Percentiles rank a stretch among this genome's conserved stretches.
phyloP scores from a whole-genome alignment of 2,888 invertebrate genomes.

The Heliconius sara region DNA sequence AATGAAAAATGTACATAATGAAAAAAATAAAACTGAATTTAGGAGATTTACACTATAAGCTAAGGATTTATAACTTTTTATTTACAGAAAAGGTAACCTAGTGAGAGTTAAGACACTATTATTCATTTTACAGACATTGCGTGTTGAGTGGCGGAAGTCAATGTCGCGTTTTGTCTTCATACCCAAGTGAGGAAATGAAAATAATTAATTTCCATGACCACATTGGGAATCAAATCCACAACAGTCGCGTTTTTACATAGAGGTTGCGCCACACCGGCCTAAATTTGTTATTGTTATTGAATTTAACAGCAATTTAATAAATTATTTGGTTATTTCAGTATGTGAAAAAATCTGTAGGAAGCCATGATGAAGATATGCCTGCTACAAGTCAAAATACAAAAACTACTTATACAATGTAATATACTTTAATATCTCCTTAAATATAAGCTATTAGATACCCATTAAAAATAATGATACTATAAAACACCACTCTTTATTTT shows the following conservation, averaged over 20 bases:
- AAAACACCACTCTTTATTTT: slow-evolving; percentile 40
- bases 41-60: too few species aligned
- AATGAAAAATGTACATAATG: too few species aligned
- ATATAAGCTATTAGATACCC: slow-evolving; percentile 48
- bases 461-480: slow-evolving; percentile 44
- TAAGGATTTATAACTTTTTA: not conserved
- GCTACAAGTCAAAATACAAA: slow-evolving; percentile 78
- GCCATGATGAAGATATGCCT: slow-evolving; percentile 85
- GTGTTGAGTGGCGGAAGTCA: not conserved
- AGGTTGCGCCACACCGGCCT: not conserved
- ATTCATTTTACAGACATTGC: too few species aligned
- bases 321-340: slow-evolving; percentile 71
- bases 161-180: not conserved
- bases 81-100: not conserved
- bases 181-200: not conserved
- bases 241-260: not conserved
- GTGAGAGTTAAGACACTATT: not conserved
- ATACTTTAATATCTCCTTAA: slow-evolving; percentile 41
- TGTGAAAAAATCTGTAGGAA: slow-evolving; percentile 85
- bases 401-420: slow-evolving; percentile 77
- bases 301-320: not conserved
- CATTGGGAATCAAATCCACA: not conserved
- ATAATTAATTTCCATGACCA: not conserved
- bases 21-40: too few species aligned
- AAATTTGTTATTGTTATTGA: not conserved